These are phyloP conservation scores for Micoletzkya japonica DNA, from an alignment of 2,888 invertebrate species.

Conservation along the genomic window DNA sequence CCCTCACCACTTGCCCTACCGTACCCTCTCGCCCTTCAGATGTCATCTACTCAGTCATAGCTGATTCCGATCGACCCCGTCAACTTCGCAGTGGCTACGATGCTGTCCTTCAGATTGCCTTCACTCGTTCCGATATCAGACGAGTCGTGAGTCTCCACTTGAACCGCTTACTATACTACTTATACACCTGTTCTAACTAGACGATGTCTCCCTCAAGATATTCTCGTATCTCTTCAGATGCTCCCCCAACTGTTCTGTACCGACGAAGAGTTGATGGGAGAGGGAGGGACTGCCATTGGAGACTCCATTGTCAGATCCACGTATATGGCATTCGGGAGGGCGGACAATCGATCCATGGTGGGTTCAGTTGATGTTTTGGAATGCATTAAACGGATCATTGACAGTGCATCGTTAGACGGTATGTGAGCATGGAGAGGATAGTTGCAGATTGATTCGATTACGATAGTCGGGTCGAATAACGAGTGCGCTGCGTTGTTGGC, in stretches of 20 bases:
- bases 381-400: not conserved
- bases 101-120: slow-evolving; percentile 11
- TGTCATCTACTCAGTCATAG: slow-evolving; percentile 3
- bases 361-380: not conserved
- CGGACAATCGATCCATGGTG: slow-evolving; percentile 15
- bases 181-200: not conserved
- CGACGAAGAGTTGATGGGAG: not conserved
- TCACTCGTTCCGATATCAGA: not conserved
- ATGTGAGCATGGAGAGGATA: not conserved
- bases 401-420: not conserved
- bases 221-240: slow-evolving; percentile 3
- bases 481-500: slow-evolving; percentile 7
- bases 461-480: not conserved
- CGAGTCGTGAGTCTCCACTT: not conserved
- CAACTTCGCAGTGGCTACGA: slow-evolving; percentile 28
- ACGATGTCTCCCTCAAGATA: not conserved
- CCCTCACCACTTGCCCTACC: too few relatives aligned
- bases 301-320: slow-evolving; percentile 26
- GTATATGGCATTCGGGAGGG: slow-evolving; percentile 23
- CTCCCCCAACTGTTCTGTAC: slow-evolving; percentile 22
- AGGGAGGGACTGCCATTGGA: not conserved
- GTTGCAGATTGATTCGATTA: slow-evolving; percentile 17
- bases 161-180: not conserved
- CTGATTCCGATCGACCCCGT: slow-evolving; percentile 15
- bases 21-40: slow-evolving; percentile 1